Percentiles rank a stretch among this genome's conserved stretches.
Evolutionary conservation across 2,888 invertebrate species (phyloP).

Genomic region (Hymenopus coronatus): DNA sequence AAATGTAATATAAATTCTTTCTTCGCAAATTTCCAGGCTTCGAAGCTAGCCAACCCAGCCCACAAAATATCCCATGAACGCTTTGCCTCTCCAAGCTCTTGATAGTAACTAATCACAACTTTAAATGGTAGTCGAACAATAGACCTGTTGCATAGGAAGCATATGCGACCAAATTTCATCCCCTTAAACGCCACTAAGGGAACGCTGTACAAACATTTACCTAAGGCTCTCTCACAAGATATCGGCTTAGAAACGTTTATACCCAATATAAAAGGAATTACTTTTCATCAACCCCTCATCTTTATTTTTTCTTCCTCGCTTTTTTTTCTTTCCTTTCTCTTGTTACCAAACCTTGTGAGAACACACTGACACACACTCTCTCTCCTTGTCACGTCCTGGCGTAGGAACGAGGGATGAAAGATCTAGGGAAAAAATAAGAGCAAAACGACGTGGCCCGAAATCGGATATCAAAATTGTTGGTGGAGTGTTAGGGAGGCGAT

Average conservation of each 20-base stretch:
- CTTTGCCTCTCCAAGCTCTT: too few relatives aligned
- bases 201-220: background rate
- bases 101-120: background rate
- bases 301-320: background rate
- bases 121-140: background rate
- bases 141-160: constrained; percentile 13
- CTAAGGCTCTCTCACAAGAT: background rate
- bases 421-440: constrained; percentile 29
- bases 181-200: background rate
- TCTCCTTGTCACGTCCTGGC: background rate
- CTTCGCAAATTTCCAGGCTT: too few relatives aligned
- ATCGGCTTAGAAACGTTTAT: background rate
- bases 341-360: background rate
- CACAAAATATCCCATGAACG: too few relatives aligned
- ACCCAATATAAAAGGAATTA: background rate
- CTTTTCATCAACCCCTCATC: background rate
- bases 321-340: background rate
- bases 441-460: constrained; percentile 33
- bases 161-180: constrained; percentile 5
- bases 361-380: background rate
- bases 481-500: constrained; percentile 28
- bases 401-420: constrained; percentile 11
- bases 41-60: too few relatives aligned
- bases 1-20: too few relatives aligned
- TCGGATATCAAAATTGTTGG: constrained; percentile 20